A percentile compares a stretch with the other conserved stretches of the same genome.
These are phyloP conservation scores for Pristionchus entomophagus DNA, from an alignment of 2,888 invertebrate genomes.

Conservation along the genomic window DNA sequence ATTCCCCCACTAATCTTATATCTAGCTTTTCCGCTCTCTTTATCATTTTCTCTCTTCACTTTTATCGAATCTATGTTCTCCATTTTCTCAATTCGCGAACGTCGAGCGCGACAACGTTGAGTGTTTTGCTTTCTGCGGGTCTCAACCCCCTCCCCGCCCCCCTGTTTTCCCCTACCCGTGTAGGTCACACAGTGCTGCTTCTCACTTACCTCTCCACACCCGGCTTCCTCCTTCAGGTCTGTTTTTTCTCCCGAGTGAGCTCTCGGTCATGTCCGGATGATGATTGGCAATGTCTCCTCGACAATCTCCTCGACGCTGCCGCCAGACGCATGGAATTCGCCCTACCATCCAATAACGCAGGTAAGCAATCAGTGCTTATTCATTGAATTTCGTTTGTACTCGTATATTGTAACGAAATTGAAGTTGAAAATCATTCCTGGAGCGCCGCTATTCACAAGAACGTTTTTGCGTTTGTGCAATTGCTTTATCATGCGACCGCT, in stretches of 20 bases:
- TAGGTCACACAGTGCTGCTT: background rate
- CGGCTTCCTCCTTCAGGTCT: background rate
- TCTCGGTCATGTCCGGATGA: conserved; percentile 21
- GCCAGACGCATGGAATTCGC: conserved; percentile 45
- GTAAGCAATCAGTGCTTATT: no score
- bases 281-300: conserved; percentile 17
- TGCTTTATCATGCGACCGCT: no score
- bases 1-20: background rate
- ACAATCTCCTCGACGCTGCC: background rate
- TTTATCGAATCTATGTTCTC: background rate
- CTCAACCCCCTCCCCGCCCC: background rate
- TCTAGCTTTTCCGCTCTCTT: background rate
- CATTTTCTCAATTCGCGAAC: background rate
- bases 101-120: background rate
- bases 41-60: background rate
- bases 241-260: no score
- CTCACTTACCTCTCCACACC: no score
- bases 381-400: no score
- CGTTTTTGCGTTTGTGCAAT: background rate
- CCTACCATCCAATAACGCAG: conserved; percentile 43
- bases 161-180: background rate
- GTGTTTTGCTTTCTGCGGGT: background rate
- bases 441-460: background rate
- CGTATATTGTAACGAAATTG: no score
- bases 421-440: no score